Percentiles rank a stretch among this genome's conserved stretches.
Conservation (phyloP, 2,797 vertebrate species). For the Labroides dimidiatus region DNA sequence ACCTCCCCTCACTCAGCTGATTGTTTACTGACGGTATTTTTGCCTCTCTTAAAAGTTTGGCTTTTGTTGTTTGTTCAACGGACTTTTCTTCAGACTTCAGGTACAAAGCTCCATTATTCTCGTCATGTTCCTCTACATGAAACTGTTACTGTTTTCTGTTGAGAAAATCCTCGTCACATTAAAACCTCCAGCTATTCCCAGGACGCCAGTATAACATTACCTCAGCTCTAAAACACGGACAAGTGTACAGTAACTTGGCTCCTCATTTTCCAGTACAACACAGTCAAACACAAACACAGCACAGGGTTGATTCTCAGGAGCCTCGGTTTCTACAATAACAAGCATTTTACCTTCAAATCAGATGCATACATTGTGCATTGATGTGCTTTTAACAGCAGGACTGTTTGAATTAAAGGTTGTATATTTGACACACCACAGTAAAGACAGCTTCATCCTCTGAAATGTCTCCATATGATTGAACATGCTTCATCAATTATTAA, state of each 20-base stretch:
- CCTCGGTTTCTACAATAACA: constrained; percentile 12
- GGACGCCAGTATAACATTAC: constrained; percentile 55
- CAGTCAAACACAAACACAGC: constrained; percentile 56
- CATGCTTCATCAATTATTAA: constrained; percentile 75
- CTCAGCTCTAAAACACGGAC: constrained; percentile 23
- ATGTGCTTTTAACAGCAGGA: constrained; percentile 20
- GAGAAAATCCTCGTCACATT: constrained; percentile 45
- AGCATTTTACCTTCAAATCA: constrained; percentile 5
- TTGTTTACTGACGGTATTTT: constrained; percentile 10
- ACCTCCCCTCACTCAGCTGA: not conserved
- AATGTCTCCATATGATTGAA: constrained; percentile 57
- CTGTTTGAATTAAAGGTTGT: constrained; percentile 18
- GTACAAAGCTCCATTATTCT: constrained; percentile 33
- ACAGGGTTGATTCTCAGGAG: constrained; percentile 28
- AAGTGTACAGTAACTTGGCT: constrained; percentile 33
- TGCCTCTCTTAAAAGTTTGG: constrained; percentile 28
- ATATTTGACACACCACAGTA: constrained; percentile 49
- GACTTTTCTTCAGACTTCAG: too few relatives aligned
- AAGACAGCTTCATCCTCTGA: constrained; percentile 34
- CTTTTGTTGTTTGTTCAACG: constrained; percentile 8
- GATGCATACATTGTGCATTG: not conserved
- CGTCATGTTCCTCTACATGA: constrained; percentile 32
- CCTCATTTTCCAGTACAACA: constrained; percentile 41
- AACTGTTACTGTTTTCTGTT: constrained; percentile 56
- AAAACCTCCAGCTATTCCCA: constrained; percentile 47